Evolutionary conservation across 2,797 vertebrate genomes (phyloP), one percentile per base, ranked within the genome.

Genomic region (Onychomys torridus): DNA sequence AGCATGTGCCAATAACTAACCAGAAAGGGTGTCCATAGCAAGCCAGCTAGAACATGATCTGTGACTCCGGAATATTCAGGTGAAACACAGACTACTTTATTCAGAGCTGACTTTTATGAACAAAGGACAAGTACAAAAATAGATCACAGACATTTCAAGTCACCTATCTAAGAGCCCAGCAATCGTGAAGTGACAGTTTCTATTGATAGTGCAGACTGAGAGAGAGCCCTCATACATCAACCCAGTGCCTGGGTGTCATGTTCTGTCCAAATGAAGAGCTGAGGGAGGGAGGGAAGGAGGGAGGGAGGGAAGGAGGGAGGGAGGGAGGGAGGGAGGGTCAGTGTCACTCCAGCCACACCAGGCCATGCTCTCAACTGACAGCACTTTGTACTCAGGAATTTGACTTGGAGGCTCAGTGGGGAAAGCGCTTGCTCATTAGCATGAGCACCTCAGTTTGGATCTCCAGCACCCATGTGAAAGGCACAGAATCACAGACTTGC

Each of bases 21-120:
- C 29, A 17, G 25, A 59, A 83, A 89, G 40, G 29, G 16, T 78
- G 46, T 40, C 89, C 63, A 61, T 25, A 83, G 11, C 29, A 94
- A 76, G 49, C 76, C 34, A 71, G 82, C 5, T 12, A 69, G 61
- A 73, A 59, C 40, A 81, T 86, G 69, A 94, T 75, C 34, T 83
- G 10, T 14, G n/a, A 8, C 21, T 69, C 76, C 37, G 37, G 37
- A 77, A 90, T 91, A 93, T 83, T 55, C 71, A 29, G 37, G 73
- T 87, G 57, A 88, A 76, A 94, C 37, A 78, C 9, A 40, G 52
- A 81, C 34, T 84, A 40, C 77, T 96, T 95, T 85, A 92, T 55
- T 96, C 93, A 95, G 76, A 57, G 17, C 37, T 94, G 77, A 90
- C 77, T 92, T 94, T 97, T 92, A 85, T 49, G 88, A 94, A 92